phyloP scores from a whole-genome alignment of 2,797 vertebrate species.

The Kryptolebias ocellatus region DNA sequence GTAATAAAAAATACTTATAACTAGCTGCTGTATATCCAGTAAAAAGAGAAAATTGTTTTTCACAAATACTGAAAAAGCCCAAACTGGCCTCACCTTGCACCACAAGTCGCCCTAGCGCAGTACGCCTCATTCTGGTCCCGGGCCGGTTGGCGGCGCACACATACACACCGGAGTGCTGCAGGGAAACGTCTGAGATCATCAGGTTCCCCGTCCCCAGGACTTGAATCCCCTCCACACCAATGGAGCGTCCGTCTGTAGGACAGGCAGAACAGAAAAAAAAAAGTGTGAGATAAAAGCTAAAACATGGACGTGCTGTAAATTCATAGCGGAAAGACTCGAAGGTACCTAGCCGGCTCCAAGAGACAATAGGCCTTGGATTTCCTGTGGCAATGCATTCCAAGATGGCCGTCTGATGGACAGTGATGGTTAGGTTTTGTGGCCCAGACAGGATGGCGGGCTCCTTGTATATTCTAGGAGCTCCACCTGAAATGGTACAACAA shows the following conservation, averaged over 20 bases:
- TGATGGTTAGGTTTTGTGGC: constrained; percentile 84
- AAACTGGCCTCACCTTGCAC: constrained; percentile 78
- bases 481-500: constrained; percentile 38
- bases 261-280: background rate
- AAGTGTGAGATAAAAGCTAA: background rate
- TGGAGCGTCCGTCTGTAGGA: constrained; percentile 80
- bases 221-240: constrained; percentile 84
- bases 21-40: too few species aligned
- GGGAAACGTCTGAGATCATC: constrained; percentile 84
- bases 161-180: constrained; percentile 84
- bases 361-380: constrained; percentile 82
- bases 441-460: constrained; percentile 84
- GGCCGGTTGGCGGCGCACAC: constrained; percentile 82
- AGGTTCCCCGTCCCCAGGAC: constrained; percentile 85
- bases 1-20: too few species aligned
- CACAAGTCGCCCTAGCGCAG: constrained; percentile 78
- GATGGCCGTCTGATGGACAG: constrained; percentile 80
- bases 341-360: constrained; percentile 84
- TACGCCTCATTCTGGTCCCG: constrained; percentile 79
- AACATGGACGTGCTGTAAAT: too few species aligned
- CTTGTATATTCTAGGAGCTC: constrained; percentile 71
- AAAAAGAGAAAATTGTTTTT: background rate
- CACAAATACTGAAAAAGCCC: background rate
- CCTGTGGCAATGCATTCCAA: constrained; percentile 83
- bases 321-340: background rate